Percentiles rank a stretch among this genome's conserved stretches.
Evolutionary conservation across 2,113 vertebrate species (phyloP).

Genomic region (Symphodus melops): DNA sequence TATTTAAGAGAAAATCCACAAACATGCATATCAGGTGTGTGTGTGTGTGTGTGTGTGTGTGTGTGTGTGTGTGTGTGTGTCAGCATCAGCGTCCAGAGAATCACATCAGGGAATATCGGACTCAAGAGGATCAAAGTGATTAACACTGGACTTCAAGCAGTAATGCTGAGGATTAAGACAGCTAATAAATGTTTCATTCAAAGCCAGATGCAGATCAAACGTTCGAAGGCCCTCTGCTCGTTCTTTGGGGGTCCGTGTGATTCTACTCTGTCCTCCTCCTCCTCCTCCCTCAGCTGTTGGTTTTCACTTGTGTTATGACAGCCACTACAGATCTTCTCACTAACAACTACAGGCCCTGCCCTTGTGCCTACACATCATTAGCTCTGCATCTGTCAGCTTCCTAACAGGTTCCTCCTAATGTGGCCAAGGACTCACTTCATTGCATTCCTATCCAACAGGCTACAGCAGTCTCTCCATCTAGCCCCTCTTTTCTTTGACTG

Average conservation of each 20-base stretch:
- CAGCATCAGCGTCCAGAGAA: slow-evolving; percentile 39
- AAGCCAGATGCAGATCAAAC: slow-evolving; percentile 64
- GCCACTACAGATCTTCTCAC: slow-evolving; percentile 72
- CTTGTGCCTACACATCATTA: slow-evolving; percentile 79
- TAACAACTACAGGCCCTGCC: slow-evolving; percentile 70
- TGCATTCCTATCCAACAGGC: slow-evolving; percentile 59
- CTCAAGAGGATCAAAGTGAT: slow-evolving; percentile 69
- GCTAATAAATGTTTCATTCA: slow-evolving; percentile 78
- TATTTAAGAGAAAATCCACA: slow-evolving; percentile 42
- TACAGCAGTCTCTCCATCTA: slow-evolving; percentile 16
- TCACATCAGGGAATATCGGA: slow-evolving; percentile 48
- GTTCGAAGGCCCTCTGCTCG: slow-evolving; percentile 46
- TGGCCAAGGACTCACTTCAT: slow-evolving; percentile 69
- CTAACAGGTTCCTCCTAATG: slow-evolving; percentile 76
- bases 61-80: slow-evolving; percentile 29
- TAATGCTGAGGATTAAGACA: slow-evolving; percentile 65
- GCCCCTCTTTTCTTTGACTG: not conserved
- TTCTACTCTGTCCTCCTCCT: slow-evolving; percentile 22
- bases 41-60: slow-evolving; percentile 24
- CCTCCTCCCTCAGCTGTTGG: slow-evolving; percentile 71
- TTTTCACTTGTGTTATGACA: slow-evolving; percentile 78
- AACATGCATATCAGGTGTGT: slow-evolving; percentile 27
- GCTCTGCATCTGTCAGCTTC: slow-evolving; percentile 77
- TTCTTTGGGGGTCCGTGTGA: slow-evolving; percentile 26
- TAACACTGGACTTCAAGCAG: slow-evolving; percentile 46